Percentiles rank a stretch among this genome's conserved stretches.
Evolutionary conservation across 2,797 vertebrate species (phyloP).

Genomic region (Scleropages formosus): DNA sequence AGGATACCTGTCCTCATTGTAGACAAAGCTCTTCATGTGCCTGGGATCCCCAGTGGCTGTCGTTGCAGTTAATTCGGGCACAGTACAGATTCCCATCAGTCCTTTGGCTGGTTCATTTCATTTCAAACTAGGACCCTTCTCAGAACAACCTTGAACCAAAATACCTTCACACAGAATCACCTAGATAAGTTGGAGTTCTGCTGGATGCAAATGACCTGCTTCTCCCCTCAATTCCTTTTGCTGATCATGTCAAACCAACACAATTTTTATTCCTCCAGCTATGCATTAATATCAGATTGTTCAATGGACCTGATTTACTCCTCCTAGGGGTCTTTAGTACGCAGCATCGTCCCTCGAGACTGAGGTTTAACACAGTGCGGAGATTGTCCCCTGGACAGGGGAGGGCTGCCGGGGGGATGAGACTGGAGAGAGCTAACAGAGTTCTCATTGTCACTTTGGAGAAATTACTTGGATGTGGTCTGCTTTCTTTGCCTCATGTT

Average conservation of each 20-base stretch:
- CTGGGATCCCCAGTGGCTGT: neutral
- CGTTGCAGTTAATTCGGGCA: neutral
- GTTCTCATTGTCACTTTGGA: constrained; percentile 2
- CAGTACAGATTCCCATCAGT: neutral
- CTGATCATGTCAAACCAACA: neutral
- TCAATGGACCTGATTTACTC: constrained; percentile 13
- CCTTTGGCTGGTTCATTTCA: neutral
- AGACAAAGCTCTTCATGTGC: neutral
- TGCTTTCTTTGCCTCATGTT: neutral
- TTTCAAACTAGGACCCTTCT: neutral
- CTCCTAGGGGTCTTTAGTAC: constrained; percentile 14
- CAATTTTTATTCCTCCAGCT: neutral
- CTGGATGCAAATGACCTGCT: neutral
- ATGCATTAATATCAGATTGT: constrained; percentile 12
- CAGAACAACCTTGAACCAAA: neutral
- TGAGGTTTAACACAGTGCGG: constrained; percentile 12
- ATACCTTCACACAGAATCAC: neutral
- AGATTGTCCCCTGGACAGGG: constrained; percentile 18
- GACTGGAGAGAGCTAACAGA: constrained; percentile 13
- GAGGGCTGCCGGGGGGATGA: neutral
- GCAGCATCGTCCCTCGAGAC: neutral
- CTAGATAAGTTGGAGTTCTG: neutral
- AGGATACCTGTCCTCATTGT: neutral
- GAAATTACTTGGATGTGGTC: neutral
- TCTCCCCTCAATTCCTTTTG: neutral